These are phyloP conservation scores for Ectemnius continuus DNA, from an alignment of 2,888 invertebrate genomes.

Conservation along the genomic window DNA sequence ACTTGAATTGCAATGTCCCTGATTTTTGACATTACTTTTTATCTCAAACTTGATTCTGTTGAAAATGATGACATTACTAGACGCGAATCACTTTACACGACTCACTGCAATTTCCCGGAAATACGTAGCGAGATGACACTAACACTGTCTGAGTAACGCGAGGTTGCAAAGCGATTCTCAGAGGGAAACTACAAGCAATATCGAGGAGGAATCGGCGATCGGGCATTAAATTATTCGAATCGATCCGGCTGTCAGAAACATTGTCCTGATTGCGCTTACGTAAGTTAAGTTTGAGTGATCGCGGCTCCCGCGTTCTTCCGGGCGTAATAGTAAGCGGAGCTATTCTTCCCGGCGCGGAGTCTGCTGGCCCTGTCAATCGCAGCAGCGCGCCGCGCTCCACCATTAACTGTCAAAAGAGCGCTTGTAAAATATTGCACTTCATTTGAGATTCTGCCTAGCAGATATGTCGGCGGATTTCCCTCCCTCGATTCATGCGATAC, in stretches of 20 bases:
- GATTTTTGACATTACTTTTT: too few species aligned
- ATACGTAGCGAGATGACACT: too few species aligned
- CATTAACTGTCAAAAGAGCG: slow-evolving; percentile 31
- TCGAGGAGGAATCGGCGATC: slow-evolving; percentile 27
- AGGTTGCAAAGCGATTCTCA: not conserved
- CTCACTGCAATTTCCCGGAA: not conserved
- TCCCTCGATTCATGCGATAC: too few species aligned
- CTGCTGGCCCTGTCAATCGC: slow-evolving; percentile 62
- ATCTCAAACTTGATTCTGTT: too few species aligned
- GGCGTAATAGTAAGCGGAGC: slow-evolving; percentile 1
- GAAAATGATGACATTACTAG: too few species aligned
- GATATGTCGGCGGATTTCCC: too few species aligned
- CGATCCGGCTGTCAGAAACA: slow-evolving; percentile 62
- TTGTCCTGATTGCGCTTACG: slow-evolving; percentile 63
- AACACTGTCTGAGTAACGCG: too few species aligned
- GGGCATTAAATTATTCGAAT: slow-evolving; percentile 66
- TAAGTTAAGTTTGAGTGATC: slow-evolving; percentile 66
- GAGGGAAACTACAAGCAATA: slow-evolving; percentile 31
- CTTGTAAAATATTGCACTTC: slow-evolving; percentile 41
- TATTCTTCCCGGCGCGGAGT: slow-evolving; percentile 2
- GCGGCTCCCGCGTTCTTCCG: slow-evolving; percentile 25
- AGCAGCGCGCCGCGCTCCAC: slow-evolving; percentile 44
- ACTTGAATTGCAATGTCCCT: too few species aligned
- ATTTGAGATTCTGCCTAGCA: slow-evolving; percentile 14
- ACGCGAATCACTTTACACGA: not conserved